Base-by-base conservation (phyloP, 2,888 invertebrate species). In the Chloroclystis v-ata region DNA sequence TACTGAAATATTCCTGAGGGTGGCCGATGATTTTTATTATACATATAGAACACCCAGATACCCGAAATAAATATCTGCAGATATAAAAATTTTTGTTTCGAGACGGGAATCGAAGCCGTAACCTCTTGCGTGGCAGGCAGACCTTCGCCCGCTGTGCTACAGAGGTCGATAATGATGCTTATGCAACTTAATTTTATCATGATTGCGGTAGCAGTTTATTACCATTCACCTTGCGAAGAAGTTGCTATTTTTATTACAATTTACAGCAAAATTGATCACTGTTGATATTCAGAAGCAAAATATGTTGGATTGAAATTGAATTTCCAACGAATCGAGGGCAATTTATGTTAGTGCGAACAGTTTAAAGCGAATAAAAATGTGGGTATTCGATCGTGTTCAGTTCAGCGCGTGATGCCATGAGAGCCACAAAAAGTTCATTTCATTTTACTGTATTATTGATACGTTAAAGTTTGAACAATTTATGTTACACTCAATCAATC, bases 351-450 rank as follows among this genome's bases (percentile, higher is more conserved):
- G 57, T 56, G 60, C 60, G 60, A 64, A 66, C 45, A 61, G 53
- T 57, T 57, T 56, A 54, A 59, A 65, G 49, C 41, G 59, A 65
- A 63, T 67, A 62, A 63, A 67, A 47, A 63, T 52, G 54, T 54
- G 32, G 44, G 28, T 13, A 59, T 60, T 57, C 49, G 54, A 58
- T 60, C 55, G 46, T 54, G 59, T 47, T 59, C 56, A 47, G 46
- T 56, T 44, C 52, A 49, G 60, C 59, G 63, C 62, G 60, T 60
- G 61, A 62, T 60, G 61, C 59, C 57, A 52, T 56, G 54, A 39
- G 59, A 57, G 37, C 58, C 64, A 61, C 60, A 58, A 61, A 52
- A 63, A 66, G 64, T 56, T 59, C 56, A 66, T 67, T 72, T 65
- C 63, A 60, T 67, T 67, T 61, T 41, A 49, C 47, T 32, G 43